These are phyloP conservation scores for Cosmia trapezina DNA, from an alignment of 2,888 invertebrate genomes.

Conservation along the genomic window DNA sequence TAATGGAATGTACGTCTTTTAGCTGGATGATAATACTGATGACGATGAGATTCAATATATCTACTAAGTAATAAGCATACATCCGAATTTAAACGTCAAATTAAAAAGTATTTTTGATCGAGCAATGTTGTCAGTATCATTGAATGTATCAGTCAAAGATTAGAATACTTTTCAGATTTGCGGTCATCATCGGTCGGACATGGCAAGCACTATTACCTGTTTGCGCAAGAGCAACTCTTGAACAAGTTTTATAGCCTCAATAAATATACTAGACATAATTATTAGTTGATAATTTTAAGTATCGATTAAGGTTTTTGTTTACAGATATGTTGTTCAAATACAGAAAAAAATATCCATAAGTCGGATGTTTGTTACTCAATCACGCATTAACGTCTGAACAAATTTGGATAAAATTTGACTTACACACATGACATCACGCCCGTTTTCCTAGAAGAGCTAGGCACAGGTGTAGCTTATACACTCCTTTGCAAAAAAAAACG, in stretches of 20 bases:
- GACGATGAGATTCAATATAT: neutral
- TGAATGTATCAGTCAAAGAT: neutral
- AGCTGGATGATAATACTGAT: neutral
- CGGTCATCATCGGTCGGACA: conserved; percentile 26
- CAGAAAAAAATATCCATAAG: neutral
- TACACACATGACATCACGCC: too few species aligned
- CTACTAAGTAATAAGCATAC: too few species aligned
- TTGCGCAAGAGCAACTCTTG: conserved; percentile 22
- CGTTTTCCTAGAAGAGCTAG: neutral
- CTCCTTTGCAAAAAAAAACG: too few species aligned
- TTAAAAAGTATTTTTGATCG: neutral
- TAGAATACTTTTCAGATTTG: conserved; percentile 29
- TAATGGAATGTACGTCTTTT: neutral
- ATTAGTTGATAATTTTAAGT: neutral
- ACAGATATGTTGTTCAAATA: neutral
- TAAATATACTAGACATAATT: conserved; percentile 2
- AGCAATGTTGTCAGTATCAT: neutral
- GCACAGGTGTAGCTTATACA: neutral
- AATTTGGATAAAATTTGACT: neutral
- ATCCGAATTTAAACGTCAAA: neutral
- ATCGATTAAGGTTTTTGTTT: neutral
- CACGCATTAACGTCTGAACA: neutral
- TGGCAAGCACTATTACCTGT: neutral
- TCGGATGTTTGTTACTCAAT: neutral
- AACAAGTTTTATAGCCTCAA: conserved; percentile 12